Conservation (phyloP, 1,140 invertebrate species). For the Brachionus koreanus region DNA sequence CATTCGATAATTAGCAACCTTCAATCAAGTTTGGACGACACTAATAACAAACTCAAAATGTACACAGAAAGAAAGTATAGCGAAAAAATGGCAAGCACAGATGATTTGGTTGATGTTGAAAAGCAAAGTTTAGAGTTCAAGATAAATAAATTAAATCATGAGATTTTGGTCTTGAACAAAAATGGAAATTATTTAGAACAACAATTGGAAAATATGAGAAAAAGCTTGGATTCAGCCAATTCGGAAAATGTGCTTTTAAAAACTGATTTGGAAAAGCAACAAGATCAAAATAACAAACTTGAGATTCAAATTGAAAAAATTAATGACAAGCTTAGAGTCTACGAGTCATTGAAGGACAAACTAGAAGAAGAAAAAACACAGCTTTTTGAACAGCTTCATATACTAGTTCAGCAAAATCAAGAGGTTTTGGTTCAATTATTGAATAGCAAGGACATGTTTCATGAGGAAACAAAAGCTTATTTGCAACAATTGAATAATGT, state of each 20-base stretch:
- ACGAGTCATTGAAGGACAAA: conserved; percentile 18
- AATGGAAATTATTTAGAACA: background rate
- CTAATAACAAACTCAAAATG: background rate
- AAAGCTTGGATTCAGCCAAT: background rate
- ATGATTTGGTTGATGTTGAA: background rate
- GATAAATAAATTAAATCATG: background rate
- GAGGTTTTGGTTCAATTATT: conserved; percentile 21
- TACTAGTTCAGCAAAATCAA: conserved; percentile 31
- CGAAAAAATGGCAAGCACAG: background rate
- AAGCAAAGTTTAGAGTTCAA: background rate
- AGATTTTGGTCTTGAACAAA: background rate
- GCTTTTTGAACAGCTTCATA: conserved; percentile 36
- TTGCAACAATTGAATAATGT: conserved; percentile 38
- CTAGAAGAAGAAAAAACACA: conserved; percentile 40
- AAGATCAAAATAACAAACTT: background rate
- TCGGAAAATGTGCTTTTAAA: background rate
- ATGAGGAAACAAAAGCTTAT: conserved; percentile 38
- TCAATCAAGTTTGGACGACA: background rate
- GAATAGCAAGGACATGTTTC: conserved; percentile 38
- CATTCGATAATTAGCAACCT: background rate
- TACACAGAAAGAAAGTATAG: background rate
- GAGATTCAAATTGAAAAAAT: background rate
- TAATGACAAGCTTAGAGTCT: background rate
- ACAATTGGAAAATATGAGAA: background rate
- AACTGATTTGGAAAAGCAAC: background rate